Evolutionary conservation across 2,113 vertebrate genomes (phyloP).

Genomic region (Ceyx margarethae): DNA sequence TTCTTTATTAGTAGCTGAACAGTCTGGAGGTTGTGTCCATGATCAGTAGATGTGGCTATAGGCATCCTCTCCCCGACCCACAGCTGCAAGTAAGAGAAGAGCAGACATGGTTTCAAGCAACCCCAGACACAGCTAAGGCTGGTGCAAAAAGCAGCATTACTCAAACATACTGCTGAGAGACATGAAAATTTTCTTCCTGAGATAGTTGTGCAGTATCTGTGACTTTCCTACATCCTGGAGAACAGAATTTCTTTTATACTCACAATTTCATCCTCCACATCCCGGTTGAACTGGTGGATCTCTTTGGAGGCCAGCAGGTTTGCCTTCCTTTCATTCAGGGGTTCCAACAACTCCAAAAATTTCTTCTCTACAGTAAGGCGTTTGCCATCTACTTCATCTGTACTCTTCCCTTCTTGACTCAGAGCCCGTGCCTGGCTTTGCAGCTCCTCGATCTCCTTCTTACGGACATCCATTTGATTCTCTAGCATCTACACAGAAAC

Average conservation of each 20-base stretch:
- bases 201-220: background rate
- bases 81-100: conserved; percentile 64
- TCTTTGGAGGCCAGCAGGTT: conserved; percentile 91
- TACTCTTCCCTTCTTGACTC: conserved; percentile 89
- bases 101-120: background rate
- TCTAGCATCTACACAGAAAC: conserved; percentile 87
- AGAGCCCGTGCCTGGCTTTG: conserved; percentile 90
- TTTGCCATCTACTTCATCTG: conserved; percentile 90
- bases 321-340: conserved; percentile 83
- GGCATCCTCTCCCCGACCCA: conserved; percentile 92
- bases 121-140: background rate
- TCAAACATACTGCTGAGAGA: background rate
- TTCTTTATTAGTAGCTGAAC: conserved; percentile 98
- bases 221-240: background rate
- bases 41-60: conserved; percentile 91
- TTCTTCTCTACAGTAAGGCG: conserved; percentile 86
- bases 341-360: conserved; percentile 88
- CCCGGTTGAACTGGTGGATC: conserved; percentile 94
- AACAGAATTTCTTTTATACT: conserved; percentile 40
- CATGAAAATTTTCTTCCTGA: background rate
- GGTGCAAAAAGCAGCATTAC: background rate
- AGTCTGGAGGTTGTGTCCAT: conserved; percentile 95
- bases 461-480: conserved; percentile 96
- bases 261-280: conserved; percentile 96
- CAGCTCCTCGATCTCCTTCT: conserved; percentile 93